phyloP scores from a whole-genome alignment of 2,113 vertebrate species.

The Fulica atra region DNA sequence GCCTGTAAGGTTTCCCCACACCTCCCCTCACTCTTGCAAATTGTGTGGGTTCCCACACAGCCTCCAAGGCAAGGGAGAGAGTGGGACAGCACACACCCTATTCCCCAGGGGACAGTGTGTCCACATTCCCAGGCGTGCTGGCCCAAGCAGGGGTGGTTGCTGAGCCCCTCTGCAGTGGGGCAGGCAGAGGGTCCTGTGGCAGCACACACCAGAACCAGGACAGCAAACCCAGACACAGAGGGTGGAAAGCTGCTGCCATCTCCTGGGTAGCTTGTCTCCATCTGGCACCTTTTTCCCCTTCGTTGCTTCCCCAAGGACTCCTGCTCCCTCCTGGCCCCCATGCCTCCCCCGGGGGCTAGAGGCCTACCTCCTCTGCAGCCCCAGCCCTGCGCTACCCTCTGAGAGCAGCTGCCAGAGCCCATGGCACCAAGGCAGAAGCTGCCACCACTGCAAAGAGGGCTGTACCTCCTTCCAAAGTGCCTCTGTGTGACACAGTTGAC shows the following conservation, averaged over 20 bases:
- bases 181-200: background rate
- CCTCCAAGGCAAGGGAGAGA: background rate
- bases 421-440: background rate
- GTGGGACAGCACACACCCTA: background rate
- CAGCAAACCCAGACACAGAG: background rate
- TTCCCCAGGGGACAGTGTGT: background rate
- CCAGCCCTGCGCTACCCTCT: background rate
- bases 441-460: background rate
- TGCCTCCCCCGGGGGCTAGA: accelerated
- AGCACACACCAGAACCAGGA: background rate
- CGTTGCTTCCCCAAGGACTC: background rate
- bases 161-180: background rate
- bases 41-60: background rate
- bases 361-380: too few species aligned
- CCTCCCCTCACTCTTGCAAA: background rate
- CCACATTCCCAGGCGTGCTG: background rate
- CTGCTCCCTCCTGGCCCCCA: background rate
- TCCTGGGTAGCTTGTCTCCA: background rate
- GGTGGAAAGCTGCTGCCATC: conserved; percentile 42
- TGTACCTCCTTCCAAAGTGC: background rate
- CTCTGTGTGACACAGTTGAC: accelerated
- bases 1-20: background rate
- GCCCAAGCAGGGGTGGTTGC: background rate
- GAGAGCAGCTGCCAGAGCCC: background rate
- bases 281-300: background rate